Percentiles rank a stretch among this genome's conserved stretches.
phyloP scores from a whole-genome alignment of 2,888 invertebrate genomes.

The Cephus pygmeus region DNA sequence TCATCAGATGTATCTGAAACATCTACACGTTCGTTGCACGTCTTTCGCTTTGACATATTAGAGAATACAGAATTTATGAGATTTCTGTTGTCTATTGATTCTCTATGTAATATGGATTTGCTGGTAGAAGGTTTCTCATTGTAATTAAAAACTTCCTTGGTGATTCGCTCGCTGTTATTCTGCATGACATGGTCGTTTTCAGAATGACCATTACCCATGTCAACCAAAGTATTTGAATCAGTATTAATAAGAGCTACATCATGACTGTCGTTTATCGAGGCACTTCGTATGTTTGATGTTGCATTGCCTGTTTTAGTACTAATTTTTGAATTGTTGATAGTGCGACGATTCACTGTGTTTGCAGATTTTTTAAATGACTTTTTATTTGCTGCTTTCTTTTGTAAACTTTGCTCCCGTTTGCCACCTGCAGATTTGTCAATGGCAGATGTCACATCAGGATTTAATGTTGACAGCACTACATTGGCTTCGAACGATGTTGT shows the following conservation, averaged over 20 bases:
- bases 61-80: conserved; percentile 19
- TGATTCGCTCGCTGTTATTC: background rate
- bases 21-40: conserved; percentile 39
- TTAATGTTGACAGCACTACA: conserved; percentile 83
- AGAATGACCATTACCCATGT: background rate
- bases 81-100: background rate
- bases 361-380: conserved; percentile 42
- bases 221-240: background rate
- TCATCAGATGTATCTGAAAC: conserved; percentile 42
- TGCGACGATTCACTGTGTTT: conserved; percentile 49
- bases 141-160: background rate
- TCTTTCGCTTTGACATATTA: conserved; percentile 26
- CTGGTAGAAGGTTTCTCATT: background rate
- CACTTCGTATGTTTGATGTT: conserved; percentile 9
- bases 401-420: conserved; percentile 60
- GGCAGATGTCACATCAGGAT: conserved; percentile 64
- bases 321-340: conserved; percentile 21
- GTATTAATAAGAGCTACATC: background rate
- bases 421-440: conserved; percentile 57
- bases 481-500: conserved; percentile 82
- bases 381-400: conserved; percentile 45
- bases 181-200: background rate
- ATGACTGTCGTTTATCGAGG: background rate
- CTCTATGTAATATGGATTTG: background rate
- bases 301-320: conserved; percentile 17